Evolutionary conservation across 2,797 vertebrate species (phyloP).

Genomic region (Spinus pinus): DNA sequence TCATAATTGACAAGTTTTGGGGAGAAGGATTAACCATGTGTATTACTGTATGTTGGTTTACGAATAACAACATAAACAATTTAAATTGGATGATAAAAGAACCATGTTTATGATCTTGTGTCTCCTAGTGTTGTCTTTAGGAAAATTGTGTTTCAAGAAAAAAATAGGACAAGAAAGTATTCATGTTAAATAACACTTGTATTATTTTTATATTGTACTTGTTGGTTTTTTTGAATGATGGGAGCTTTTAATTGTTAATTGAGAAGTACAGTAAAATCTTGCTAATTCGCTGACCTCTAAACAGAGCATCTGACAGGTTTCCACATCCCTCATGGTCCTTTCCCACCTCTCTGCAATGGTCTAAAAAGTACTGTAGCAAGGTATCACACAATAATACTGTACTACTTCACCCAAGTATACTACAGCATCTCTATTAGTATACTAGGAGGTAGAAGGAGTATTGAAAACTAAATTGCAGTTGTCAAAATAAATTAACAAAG

Average conservation of each 20-base stretch:
- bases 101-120: slow-evolving; percentile 44
- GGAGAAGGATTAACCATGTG: slow-evolving; percentile 45
- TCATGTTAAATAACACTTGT: slow-evolving; percentile 22
- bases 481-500: slow-evolving; percentile 65
- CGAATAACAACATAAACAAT: neutral
- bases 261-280: slow-evolving; percentile 63
- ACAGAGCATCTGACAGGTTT: neutral
- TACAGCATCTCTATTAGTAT: slow-evolving; percentile 21
- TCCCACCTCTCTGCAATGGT: slow-evolving; percentile 49
- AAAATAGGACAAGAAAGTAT: slow-evolving; percentile 31
- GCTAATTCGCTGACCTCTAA: slow-evolving; percentile 52
- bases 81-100: slow-evolving; percentile 55
- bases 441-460: slow-evolving; percentile 48
- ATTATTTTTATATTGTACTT: slow-evolving; percentile 50
- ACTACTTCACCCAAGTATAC: slow-evolving; percentile 51
- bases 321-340: neutral
- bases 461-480: slow-evolving; percentile 45
- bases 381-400: slow-evolving; percentile 29
- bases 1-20: slow-evolving; percentile 43
- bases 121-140: slow-evolving; percentile 59
- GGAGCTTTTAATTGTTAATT: slow-evolving; percentile 26
- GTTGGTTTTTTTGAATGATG: neutral
- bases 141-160: slow-evolving; percentile 31
- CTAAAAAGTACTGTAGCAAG: slow-evolving; percentile 44
- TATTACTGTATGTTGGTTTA: slow-evolving; percentile 54